Evolutionary conservation across 2,797 vertebrate genomes (phyloP), one percentile per base, ranked within the genome.

Genomic region (Enteromius radiatus): DNA sequence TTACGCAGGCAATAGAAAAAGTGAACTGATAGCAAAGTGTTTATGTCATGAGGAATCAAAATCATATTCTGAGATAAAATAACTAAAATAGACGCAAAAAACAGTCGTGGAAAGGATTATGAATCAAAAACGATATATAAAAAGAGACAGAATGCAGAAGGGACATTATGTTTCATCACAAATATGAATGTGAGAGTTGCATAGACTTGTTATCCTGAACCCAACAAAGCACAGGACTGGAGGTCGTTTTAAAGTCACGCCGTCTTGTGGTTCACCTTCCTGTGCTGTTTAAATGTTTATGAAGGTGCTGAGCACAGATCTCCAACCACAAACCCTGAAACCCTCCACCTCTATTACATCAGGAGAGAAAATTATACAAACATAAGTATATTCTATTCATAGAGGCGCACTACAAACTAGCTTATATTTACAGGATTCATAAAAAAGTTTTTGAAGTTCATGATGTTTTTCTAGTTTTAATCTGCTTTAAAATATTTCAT

Each of bases 201-300:
- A 36, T 81, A 26, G 47, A 33, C 63, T 74, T 82, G 17, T 7
- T 33, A 38, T 84, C 64, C 64, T 49, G 23, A 80, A 67, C 26
- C 56, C 70, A 73, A 56, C 64, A 76, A 65, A 59, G 45, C 47
- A 14, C 21, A 49, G 43, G 28, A 14, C 21, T 1, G 21, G 47
- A 36, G 49, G 38, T 52, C 21, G 10, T 33, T 49, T 76, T 45
- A 68, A 47, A 59, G 23, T 61, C 65, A 19, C 1, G 21, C 19
- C n/a, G 3, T 71, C 21, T 11, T 61, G 41, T 28, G 10, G n/a
- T 28, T 65, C 10, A 65, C 14, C 45, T 41, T 78, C 12, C 14
- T 21, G 31, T 3, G 64, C 26, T 47, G 33, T 61, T 82, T 56
- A 59, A 43, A 45, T 38, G 45, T 67, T 67, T 21, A 77, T 45